Conservation (phyloP, 1,140 invertebrate genomes). For the Sweltsa coloradensis region DNA sequence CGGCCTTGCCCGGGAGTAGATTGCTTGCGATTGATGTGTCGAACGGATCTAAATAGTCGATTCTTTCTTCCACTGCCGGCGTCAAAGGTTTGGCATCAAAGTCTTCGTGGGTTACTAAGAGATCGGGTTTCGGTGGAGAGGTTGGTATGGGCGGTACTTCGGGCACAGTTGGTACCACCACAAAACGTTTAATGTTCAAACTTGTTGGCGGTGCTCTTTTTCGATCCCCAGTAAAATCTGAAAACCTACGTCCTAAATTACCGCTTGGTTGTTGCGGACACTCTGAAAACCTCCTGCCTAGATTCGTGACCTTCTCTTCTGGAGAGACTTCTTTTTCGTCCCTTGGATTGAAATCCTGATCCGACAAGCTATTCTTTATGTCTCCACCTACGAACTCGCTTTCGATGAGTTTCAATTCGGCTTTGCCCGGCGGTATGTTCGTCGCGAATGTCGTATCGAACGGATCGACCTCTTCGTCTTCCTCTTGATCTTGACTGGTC, state of each 20-base stretch:
- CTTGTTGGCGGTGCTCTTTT: not conserved
- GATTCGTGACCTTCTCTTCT: too few species aligned
- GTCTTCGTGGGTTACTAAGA: conserved; percentile 19
- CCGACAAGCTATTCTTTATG: conserved; percentile 30
- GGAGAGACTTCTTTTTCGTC: conserved; percentile 17
- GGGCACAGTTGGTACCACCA: not conserved
- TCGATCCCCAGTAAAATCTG: conserved; percentile 6
- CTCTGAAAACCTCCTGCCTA: too few species aligned
- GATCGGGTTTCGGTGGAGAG: conserved; percentile 12
- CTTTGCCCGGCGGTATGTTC: conserved; percentile 17
- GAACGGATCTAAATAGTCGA: conserved; percentile 56
- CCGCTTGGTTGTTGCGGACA: conserved; percentile 12
- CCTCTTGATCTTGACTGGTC: not conserved
- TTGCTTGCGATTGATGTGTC: conserved; percentile 66
- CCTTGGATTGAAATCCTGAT: conserved; percentile 46
- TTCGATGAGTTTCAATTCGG: conserved; percentile 20
- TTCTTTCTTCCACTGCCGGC: conserved; percentile 26
- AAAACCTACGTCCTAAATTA: conserved; percentile 9
- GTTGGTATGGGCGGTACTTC: not conserved
- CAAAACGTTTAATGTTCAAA: not conserved
- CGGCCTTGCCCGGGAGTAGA: conserved; percentile 54
- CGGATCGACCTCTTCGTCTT: conserved; percentile 18
- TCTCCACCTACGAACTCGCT: conserved; percentile 16
- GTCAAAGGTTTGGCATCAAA: conserved; percentile 23
- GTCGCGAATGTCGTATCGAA: conserved; percentile 27